Conservation (phyloP, 2,888 invertebrate species). For the Drosophila hamatofila region DNA sequence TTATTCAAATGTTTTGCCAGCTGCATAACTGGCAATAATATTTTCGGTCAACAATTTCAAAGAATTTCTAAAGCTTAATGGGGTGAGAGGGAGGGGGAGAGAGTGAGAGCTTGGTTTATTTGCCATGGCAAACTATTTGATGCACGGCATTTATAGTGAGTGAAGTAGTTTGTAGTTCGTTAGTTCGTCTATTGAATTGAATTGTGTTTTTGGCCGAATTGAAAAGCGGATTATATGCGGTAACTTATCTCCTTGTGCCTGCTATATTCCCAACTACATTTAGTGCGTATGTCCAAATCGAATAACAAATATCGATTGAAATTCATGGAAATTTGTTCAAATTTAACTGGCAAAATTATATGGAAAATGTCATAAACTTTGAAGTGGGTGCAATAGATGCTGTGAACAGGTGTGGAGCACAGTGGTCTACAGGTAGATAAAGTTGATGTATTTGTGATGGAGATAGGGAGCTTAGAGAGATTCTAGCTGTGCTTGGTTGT, state of each 20-base stretch:
- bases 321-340: neutral
- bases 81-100: neutral
- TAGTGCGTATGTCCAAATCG: neutral
- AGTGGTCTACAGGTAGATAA: neutral
- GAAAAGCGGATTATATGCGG: constrained; percentile 21
- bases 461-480: neutral
- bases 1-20: constrained; percentile 60
- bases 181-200: constrained; percentile 5
- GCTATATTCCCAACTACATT: neutral
- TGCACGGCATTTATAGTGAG: constrained; percentile 1
- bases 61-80: constrained; percentile 32
- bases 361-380: neutral
- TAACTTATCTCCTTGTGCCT: constrained; percentile 8
- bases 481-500: neutral
- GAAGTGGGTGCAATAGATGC: neutral
- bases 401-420: neutral
- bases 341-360: neutral
- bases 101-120: constrained; percentile 12
- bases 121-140: constrained; percentile 37
- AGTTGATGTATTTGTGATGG: neutral
- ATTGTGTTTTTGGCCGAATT: neutral
- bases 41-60: constrained; percentile 23
- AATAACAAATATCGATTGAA: constrained; percentile 3
- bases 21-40: constrained; percentile 42
- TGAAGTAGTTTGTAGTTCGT: neutral